Percentiles rank a stretch among this genome's conserved stretches.
Evolutionary conservation across 2,888 invertebrate species (phyloP).

Genomic region (Thera obeliscata): DNA sequence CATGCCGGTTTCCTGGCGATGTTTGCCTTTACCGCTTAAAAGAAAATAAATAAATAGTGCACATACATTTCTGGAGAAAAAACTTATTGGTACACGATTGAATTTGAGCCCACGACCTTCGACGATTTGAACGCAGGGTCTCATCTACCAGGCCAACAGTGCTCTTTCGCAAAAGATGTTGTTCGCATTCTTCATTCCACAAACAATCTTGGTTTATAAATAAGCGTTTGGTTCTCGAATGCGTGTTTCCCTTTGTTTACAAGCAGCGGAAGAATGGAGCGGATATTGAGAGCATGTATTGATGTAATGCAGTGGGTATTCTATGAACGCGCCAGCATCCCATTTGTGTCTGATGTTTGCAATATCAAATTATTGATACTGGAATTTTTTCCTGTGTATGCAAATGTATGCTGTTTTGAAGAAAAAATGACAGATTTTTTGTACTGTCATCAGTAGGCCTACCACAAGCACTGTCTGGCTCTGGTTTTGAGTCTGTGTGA

Average conservation of each 20-base stretch:
- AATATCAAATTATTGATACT: conserved; percentile 11
- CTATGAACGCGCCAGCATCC: conserved; percentile 25
- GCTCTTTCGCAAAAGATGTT: conserved; percentile 36
- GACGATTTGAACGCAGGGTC: no score
- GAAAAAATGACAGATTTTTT: no score
- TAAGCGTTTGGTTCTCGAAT: conserved; percentile 47
- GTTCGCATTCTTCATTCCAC: conserved; percentile 47
- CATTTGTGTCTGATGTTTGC: conserved; percentile 24
- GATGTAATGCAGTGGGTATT: conserved; percentile 30
- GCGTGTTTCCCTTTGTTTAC: conserved; percentile 38
- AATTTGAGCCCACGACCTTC: no score
- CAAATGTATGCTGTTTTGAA: background rate
- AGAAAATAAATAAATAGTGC: no score
- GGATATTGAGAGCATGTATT: conserved; percentile 22
- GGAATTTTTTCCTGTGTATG: conserved; percentile 14
- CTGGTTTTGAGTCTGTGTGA: no score
- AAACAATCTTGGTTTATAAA: conserved; percentile 59
- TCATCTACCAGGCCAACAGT: no score
- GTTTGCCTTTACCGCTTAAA: no score
- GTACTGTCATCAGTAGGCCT: no score
- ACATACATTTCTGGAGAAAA: no score
- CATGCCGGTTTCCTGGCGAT: no score
- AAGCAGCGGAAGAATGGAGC: conserved; percentile 28
- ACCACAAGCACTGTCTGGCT: no score
- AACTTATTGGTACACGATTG: no score